Conservation (phyloP, 2,113 vertebrate species). For the Eidolon helvum region DNA sequence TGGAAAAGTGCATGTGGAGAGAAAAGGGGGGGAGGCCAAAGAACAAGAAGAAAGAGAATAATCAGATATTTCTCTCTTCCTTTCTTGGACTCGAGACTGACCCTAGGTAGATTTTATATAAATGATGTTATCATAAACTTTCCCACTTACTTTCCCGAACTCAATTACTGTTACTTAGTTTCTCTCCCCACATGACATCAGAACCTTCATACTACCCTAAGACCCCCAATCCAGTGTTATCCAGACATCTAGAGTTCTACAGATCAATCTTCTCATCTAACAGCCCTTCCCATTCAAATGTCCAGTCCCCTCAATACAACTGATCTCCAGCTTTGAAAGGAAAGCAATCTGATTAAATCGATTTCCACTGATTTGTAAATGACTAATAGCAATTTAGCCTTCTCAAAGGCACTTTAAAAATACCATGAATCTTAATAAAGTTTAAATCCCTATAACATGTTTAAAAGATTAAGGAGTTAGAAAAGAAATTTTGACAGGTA, state of each 20-base stretch:
- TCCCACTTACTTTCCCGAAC: not conserved
- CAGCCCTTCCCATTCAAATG: not conserved
- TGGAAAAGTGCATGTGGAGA: not conserved
- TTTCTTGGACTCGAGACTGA: not conserved
- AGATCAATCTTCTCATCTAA: not conserved
- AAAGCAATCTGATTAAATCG: slow-evolving; percentile 20
- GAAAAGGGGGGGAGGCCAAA: not conserved
- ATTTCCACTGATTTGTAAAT: not conserved
- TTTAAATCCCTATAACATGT: slow-evolving; percentile 34
- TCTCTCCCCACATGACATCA: not conserved
- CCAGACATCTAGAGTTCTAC: not conserved
- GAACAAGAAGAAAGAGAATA: not conserved
- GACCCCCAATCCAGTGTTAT: not conserved
- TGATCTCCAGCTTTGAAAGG: not conserved
- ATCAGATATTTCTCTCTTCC: not conserved
- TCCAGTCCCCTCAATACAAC: not conserved
- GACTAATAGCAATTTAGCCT: slow-evolving; percentile 9
- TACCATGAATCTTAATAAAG: slow-evolving; percentile 42
- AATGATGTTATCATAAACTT: not conserved
- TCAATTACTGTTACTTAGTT: not conserved
- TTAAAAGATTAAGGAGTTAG: slow-evolving; percentile 24
- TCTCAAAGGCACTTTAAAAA: slow-evolving; percentile 43
- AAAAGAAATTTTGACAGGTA: slow-evolving; percentile 28
- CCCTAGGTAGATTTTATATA: not conserved
- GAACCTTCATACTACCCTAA: not conserved